Evolutionary conservation across 2,113 vertebrate species (phyloP), one percentile per base, ranked within the genome.

Genomic region (Hippocampus mohnikei): DNA sequence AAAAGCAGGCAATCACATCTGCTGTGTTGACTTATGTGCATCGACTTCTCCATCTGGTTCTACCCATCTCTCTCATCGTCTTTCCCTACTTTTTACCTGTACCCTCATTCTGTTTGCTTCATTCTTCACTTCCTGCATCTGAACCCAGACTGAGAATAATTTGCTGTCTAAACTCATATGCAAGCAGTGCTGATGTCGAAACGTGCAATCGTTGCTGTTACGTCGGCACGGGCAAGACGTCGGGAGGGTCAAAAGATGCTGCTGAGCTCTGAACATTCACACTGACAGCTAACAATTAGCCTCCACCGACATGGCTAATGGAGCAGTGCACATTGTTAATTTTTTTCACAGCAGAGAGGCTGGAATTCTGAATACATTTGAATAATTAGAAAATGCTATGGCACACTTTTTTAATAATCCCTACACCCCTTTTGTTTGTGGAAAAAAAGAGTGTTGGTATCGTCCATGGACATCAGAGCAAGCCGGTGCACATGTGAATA

Each of bases 251-350:
- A 44, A 65, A 78, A 77, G 61, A 73, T 66, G 48, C 77, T 71
- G 72, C n/a, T 78, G 76, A 71, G 75, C 80, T 81, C 72, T 68
- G 69, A 83, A 80, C 83, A 81, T 86, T 88, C 69, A 76, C 81
- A 76, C 58, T 90, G 91, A 90, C 91, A 90, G 86, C 88, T 82
- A 84, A 89, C 87, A 90, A 91, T 92, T 91, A 92, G 82, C 86
- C 66, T 77, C 56, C n/a, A 60, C 78, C 78, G 64, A 81, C 76
- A 67, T 76, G 76, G 78, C 88, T 90, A 90, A 91, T 89, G 78
- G 78, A 90, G 78, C 83, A 90, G 83, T 88, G 79, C 85, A 82
- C 85, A 80, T 85, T 81, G 85, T 85, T 91, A 86, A 89, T 91
- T 91, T 85, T 33, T 87, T 78, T 86, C 86, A 84, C 81, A 87